Evolutionary conservation across 1,140 invertebrate genomes (phyloP).

Genomic region (Ptiloglossa arizonensis): DNA sequence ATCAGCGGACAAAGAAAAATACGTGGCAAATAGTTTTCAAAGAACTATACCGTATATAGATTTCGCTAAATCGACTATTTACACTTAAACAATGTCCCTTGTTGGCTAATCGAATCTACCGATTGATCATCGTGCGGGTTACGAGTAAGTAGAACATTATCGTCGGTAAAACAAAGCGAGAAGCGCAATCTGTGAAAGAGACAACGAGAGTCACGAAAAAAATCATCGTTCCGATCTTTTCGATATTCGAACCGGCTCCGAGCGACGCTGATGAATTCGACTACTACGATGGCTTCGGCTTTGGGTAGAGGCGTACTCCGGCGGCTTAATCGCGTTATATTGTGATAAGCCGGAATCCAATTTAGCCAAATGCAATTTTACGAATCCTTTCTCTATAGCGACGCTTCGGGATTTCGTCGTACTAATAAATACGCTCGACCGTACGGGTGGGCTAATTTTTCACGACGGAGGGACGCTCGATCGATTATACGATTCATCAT

Average conservation of each 20-base stretch:
- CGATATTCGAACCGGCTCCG: too few relatives aligned
- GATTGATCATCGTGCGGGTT: not conserved
- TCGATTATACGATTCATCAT: slow-evolving; percentile 30
- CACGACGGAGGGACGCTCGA: slow-evolving; percentile 9
- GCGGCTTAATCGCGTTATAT: slow-evolving; percentile 57
- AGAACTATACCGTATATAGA: too few relatives aligned
- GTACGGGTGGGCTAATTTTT: not conserved
- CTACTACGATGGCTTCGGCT: slow-evolving; percentile 39
- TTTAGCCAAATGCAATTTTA: slow-evolving; percentile 58
- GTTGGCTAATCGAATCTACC: too few relatives aligned
- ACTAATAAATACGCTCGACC: not conserved
- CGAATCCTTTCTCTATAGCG: slow-evolving; percentile 40
- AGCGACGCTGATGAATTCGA: slow-evolving; percentile 44
- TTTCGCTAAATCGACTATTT: too few relatives aligned
- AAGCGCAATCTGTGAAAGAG: not conserved
- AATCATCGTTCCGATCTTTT: not conserved
- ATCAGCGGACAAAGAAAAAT: too few relatives aligned
- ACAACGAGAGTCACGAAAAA: not conserved
- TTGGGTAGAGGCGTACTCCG: slow-evolving; percentile 21
- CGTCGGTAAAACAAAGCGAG: not conserved
- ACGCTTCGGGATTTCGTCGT: not conserved
- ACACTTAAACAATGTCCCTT: too few relatives aligned
- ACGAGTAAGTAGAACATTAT: not conserved
- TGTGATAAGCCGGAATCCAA: slow-evolving; percentile 48
- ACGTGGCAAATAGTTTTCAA: too few relatives aligned